Percentiles rank a stretch among this genome's conserved stretches.
Conservation (phyloP, 1,140 invertebrate species). For the Ptiloglossa arizonensis region DNA sequence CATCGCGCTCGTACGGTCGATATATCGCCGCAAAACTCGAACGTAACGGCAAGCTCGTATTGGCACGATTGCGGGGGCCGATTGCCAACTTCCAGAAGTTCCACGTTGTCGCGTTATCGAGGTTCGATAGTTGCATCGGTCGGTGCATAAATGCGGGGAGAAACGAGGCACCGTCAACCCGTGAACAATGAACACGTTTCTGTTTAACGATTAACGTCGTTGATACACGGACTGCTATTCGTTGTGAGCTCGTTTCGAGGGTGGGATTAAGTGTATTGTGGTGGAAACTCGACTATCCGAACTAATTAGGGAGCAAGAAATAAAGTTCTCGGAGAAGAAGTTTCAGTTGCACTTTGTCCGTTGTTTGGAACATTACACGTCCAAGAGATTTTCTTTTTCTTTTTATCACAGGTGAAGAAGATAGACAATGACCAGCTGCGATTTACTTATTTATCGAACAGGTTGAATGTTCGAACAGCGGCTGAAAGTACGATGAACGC, state of each 20-base stretch:
- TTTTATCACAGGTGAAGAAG: too few species aligned
- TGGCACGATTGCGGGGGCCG: conserved; percentile 10
- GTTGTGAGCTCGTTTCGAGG: not conserved
- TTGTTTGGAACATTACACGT: too few species aligned
- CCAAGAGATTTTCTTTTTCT: too few species aligned
- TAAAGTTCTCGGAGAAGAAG: too few species aligned
- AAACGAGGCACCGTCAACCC: not conserved
- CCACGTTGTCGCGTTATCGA: not conserved
- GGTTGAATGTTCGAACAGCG: too few species aligned
- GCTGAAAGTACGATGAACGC: too few species aligned
- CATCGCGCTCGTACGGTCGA: not conserved
- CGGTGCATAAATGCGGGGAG: not conserved
- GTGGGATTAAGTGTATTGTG: not conserved
- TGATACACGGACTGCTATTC: not conserved
- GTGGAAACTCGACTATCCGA: too few species aligned
- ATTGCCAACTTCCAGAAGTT: conserved; percentile 24
- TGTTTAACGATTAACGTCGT: not conserved
- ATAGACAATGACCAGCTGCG: too few species aligned
- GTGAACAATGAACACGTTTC: not conserved
- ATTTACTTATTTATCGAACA: too few species aligned
- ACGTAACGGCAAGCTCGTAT: not conserved
- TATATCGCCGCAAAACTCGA: conserved; percentile 13
- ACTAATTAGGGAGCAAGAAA: too few species aligned
- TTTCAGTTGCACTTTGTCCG: too few species aligned
- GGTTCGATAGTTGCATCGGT: not conserved